Evolutionary conservation across 2,797 vertebrate species (phyloP).

Genomic region (Chiroxiphia lanceolata): DNA sequence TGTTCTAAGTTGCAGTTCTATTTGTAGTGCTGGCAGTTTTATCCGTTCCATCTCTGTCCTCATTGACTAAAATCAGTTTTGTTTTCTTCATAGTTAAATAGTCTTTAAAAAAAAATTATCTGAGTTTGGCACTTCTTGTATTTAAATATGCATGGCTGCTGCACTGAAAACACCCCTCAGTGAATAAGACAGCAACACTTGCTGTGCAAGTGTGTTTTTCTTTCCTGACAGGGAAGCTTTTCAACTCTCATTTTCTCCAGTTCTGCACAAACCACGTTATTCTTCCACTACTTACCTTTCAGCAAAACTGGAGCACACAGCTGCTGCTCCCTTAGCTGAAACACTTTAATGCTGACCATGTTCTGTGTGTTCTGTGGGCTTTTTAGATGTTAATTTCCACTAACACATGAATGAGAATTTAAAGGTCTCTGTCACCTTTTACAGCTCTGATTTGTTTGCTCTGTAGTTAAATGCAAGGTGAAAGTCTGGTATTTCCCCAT

Average conservation of each 20-base stretch:
- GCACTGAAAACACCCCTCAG: background rate
- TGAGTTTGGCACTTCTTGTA: background rate
- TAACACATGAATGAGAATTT: background rate
- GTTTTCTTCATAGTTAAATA: background rate
- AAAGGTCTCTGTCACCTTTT: conserved; percentile 23
- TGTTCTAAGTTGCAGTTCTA: accelerated
- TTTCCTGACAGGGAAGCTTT: background rate
- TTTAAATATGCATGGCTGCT: background rate
- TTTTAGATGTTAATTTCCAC: background rate
- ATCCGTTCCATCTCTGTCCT: background rate
- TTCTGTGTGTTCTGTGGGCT: background rate
- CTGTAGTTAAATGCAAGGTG: conserved; percentile 37
- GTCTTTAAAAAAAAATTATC: background rate
- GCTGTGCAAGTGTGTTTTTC: background rate
- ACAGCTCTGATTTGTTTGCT: conserved; percentile 22
- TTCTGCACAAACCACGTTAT: background rate
- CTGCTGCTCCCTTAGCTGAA: background rate
- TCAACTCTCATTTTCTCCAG: background rate
- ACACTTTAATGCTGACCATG: background rate
- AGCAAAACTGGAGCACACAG: background rate
- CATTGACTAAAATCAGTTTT: background rate
- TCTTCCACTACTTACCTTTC: background rate
- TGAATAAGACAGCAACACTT: background rate
- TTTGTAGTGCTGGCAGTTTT: background rate
- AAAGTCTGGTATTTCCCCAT: background rate